Base-by-base conservation (phyloP, 2,888 invertebrate genomes). In the Rhopalosiphum nymphaeae region DNA sequence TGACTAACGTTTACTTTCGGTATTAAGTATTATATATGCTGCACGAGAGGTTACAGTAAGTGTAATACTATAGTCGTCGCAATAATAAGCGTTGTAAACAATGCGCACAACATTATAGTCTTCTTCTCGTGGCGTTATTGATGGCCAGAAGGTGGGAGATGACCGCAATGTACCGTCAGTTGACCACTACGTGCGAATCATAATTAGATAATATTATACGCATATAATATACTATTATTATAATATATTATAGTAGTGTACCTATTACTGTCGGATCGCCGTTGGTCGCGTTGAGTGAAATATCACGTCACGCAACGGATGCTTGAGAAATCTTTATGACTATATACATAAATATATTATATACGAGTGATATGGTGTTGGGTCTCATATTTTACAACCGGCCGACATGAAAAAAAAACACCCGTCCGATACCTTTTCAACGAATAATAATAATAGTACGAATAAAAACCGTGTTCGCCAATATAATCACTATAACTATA, bases 281-380 rank as follows among this genome's bases (percentile, higher is more conserved):
- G 56, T 46, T 36, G 42, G 7, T 89, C 42, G 46, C 9, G 57
- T 86, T 57, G 57, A 91, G 91, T 86, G 86, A 91, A 91, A 85
- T 91, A 91, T 91, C 57, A 91, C 91, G 44, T 91, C 91, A 91
- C 25, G 61, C 57, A 29, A 36, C 53, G 91, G 44, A 36, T 11
- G 49, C 42, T 29, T 57, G 86, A 78, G 78, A 91, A 91, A 85
- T 91, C 91, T 86, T 91, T 85, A 91, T 44, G 91, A 44, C 56
- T 56, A 36, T 67, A 44, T 9, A 16, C 9, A 85, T 44, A 85
- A 44, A 44, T 85, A 85, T 85, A 44, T 42, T 29, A 85, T 44
- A 86, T 49, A 85, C 85, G 85, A 46, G 16, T 84, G 26, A 44
- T 46, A 46, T 57, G 57, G 85, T 57, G 57, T 91, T 84, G 42